A percentile compares a stretch with the other conserved stretches of the same genome.
Evolutionary conservation across 2,888 invertebrate species (phyloP).

Genomic region (Leptopilina drosophilae): DNA sequence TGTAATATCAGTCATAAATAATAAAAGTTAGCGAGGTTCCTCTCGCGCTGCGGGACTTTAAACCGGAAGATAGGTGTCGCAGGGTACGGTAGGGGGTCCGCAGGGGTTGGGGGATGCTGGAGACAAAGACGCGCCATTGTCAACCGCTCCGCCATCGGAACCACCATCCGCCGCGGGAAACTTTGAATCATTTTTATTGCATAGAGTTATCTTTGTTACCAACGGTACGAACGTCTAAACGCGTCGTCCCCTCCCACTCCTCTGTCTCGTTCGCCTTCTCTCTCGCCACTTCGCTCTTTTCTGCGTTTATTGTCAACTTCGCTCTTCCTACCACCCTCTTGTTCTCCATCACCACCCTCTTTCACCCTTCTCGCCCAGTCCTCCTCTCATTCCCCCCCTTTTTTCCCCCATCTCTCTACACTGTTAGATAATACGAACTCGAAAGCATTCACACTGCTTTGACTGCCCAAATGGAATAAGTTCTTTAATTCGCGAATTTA

Average conservation of each 20-base stretch:
- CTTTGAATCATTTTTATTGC: slow-evolving; percentile 78
- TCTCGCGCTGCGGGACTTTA: slow-evolving; percentile 75
- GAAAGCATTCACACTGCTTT: slow-evolving; percentile 76
- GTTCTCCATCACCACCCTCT: slow-evolving; percentile 59
- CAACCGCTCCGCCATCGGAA: slow-evolving; percentile 73
- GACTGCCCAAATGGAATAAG: slow-evolving; percentile 77
- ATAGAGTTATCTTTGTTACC: slow-evolving; percentile 78
- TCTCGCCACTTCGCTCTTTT: slow-evolving; percentile 59
- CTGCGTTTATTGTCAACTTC: slow-evolving; percentile 60
- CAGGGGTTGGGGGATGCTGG: slow-evolving; percentile 73
- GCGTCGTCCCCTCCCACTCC: slow-evolving; percentile 68
- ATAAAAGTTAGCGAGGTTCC: slow-evolving; percentile 77
- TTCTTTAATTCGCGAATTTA: slow-evolving; percentile 77
- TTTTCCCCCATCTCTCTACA: background rate
- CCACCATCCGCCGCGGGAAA: slow-evolving; percentile 77
- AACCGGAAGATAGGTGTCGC: slow-evolving; percentile 78
- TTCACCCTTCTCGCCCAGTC: too few species aligned
- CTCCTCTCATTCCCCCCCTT: too few species aligned
- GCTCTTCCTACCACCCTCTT: slow-evolving; percentile 61
- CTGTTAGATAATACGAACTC: slow-evolving; percentile 74
- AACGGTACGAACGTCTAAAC: slow-evolving; percentile 76
- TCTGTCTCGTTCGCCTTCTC: slow-evolving; percentile 56
- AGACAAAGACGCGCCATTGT: slow-evolving; percentile 77
- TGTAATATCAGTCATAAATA: slow-evolving; percentile 77
- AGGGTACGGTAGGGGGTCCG: slow-evolving; percentile 67